These are phyloP conservation scores for Luidia sarsii DNA, from an alignment of 53 echinoderm and acorn worm genomes.

Conservation along the genomic window DNA sequence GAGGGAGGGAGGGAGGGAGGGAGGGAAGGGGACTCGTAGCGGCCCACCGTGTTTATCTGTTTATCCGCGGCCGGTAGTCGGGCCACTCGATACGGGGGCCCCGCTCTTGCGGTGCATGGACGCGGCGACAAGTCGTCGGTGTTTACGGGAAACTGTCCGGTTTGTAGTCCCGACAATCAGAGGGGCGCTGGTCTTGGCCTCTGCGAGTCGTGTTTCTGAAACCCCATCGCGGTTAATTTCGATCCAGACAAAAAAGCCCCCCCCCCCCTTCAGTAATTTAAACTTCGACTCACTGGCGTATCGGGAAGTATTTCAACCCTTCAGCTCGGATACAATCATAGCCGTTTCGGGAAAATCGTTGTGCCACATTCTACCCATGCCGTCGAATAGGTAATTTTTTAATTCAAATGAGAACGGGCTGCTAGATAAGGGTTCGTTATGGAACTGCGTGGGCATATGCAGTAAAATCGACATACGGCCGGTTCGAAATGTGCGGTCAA, in stretches of 20 bases:
- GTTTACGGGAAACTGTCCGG: conserved; percentile 43
- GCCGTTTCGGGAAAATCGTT: too few relatives aligned
- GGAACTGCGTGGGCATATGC: too few relatives aligned
- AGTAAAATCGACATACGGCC: too few relatives aligned
- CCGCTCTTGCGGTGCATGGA: too few relatives aligned
- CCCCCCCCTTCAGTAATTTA: too few relatives aligned
- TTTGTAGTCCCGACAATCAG: conserved; percentile 49
- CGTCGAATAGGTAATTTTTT: too few relatives aligned
- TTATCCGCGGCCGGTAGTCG: conserved; percentile 12
- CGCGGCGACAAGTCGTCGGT: neutral
- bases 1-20: neutral
- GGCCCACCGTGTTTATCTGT: conserved; percentile 24
- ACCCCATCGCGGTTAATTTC: conserved; percentile 20
- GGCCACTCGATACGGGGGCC: neutral
- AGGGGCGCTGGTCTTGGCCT: conserved; percentile 29
- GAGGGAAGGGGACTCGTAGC: neutral
- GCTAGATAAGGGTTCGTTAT: too few relatives aligned
- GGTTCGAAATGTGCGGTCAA: too few relatives aligned
- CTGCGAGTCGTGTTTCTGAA: conserved; percentile 34
- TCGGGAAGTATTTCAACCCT: too few relatives aligned
- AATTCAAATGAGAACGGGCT: too few relatives aligned
- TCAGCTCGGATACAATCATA: neutral
- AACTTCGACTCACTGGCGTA: neutral
- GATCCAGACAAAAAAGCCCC: conserved; percentile 16
- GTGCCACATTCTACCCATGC: too few relatives aligned